Evolutionary conservation across 2,888 invertebrate genomes (phyloP).

Genomic region (Patella ulyssiponensis): DNA sequence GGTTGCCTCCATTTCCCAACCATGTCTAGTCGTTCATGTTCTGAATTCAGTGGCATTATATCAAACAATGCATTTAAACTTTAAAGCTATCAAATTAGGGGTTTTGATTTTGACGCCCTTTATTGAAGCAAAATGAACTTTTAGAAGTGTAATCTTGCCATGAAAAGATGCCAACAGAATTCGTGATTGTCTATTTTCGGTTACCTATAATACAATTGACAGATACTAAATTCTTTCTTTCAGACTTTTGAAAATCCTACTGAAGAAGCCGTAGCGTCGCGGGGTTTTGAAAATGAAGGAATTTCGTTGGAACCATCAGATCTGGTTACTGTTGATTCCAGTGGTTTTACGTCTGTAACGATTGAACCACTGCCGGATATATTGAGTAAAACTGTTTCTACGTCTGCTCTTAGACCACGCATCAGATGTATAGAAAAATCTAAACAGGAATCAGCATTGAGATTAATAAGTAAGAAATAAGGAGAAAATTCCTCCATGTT

Average conservation of each 20-base stretch:
- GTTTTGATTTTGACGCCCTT: too few species aligned
- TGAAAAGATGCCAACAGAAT: too few species aligned
- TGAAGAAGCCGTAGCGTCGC: neutral
- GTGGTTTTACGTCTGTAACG: conserved; percentile 24
- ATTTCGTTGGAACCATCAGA: conserved; percentile 13
- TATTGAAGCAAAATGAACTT: too few species aligned
- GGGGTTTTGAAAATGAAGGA: neutral
- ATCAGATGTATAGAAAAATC: conserved; percentile 54
- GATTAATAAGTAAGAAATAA: conserved; percentile 52
- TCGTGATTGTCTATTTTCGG: too few species aligned
- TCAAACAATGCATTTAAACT: too few species aligned
- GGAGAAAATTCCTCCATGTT: neutral
- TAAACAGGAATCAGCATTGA: conserved; percentile 48
- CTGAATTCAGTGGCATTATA: too few species aligned
- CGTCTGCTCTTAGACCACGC: conserved; percentile 53
- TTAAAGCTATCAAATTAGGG: too few species aligned
- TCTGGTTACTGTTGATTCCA: neutral
- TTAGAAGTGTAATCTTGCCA: too few species aligned
- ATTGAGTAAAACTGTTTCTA: conserved; percentile 50
- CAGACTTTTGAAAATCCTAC: conserved; percentile 1
- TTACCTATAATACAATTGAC: too few species aligned
- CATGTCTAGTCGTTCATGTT: neutral
- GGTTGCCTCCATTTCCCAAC: neutral
- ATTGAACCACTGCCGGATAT: conserved; percentile 70
- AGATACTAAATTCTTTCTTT: neutral